Evolutionary conservation across 2,888 invertebrate genomes (phyloP).

Genomic region (Habroteleia sp.): DNA sequence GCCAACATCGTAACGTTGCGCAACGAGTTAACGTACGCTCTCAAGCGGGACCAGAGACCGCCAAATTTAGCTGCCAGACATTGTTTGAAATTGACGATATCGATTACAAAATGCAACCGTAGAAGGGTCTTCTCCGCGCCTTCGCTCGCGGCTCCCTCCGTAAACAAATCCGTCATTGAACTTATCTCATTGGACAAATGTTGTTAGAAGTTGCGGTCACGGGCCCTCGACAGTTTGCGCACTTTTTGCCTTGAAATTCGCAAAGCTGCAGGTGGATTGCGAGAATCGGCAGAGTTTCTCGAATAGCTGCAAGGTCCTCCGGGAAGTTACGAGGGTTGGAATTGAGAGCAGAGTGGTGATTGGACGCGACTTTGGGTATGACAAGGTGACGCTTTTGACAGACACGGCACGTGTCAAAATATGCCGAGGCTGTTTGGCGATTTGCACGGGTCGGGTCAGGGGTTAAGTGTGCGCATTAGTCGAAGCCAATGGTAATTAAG

Average conservation of each 20-base stretch:
- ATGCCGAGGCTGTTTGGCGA: slow-evolving; percentile 48
- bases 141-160: too few relatives aligned
- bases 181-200: too few relatives aligned
- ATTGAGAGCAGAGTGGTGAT: neutral
- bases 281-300: too few relatives aligned
- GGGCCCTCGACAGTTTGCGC: too few relatives aligned
- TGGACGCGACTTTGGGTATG: slow-evolving; percentile 1
- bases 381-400: slow-evolving; percentile 48
- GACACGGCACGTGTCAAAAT: slow-evolving; percentile 57
- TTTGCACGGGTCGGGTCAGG: slow-evolving; percentile 45
- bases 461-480: slow-evolving; percentile 61
- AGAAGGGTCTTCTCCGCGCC: too few relatives aligned
- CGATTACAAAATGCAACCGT: slow-evolving; percentile 74
- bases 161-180: too few relatives aligned
- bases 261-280: too few relatives aligned
- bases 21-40: slow-evolving; percentile 75
- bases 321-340: neutral
- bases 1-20: slow-evolving; percentile 71
- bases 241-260: too few relatives aligned
- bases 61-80: slow-evolving; percentile 77
- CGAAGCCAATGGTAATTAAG: slow-evolving; percentile 42
- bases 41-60: slow-evolving; percentile 70
- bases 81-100: slow-evolving; percentile 76
- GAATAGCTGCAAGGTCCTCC: too few relatives aligned
- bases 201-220: too few relatives aligned